Conservation (phyloP, 2,888 invertebrate genomes). For the Aporophyla nigra region DNA sequence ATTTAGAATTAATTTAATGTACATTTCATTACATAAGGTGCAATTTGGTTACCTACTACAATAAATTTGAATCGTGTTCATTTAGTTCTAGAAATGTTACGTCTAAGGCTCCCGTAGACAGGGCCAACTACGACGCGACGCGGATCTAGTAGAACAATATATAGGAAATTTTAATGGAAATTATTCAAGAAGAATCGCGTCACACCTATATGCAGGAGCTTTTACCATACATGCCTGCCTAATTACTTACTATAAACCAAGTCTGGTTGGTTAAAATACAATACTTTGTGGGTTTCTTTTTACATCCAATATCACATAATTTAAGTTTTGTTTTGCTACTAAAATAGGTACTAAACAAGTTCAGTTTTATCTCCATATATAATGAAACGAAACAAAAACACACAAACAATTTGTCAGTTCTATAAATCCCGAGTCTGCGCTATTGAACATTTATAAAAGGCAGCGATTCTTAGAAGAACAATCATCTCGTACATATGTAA, state of each 20-base stretch:
- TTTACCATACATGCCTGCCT: background rate
- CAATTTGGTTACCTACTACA: background rate
- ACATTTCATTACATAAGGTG: background rate
- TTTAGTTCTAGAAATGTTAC: background rate
- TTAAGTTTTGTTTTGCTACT: background rate
- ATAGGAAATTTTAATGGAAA: too few relatives aligned
- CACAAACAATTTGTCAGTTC: slow-evolving; percentile 30
- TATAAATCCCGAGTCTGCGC: slow-evolving; percentile 9
- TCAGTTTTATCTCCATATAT: background rate
- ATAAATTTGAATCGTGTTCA: background rate
- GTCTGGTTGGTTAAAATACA: background rate
- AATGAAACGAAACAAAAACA: slow-evolving; percentile 5
- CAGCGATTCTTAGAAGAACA: slow-evolving; percentile 54
- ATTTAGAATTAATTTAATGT: slow-evolving; percentile 8
- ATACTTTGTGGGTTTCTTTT: background rate
- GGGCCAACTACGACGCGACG: too few relatives aligned
- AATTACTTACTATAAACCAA: background rate
- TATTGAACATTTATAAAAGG: slow-evolving; percentile 34
- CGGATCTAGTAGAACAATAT: too few relatives aligned
- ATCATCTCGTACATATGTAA: slow-evolving; percentile 43
- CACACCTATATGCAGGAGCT: too few relatives aligned
- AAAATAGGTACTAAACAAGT: background rate
- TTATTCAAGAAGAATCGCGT: too few relatives aligned
- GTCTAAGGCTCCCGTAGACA: too few relatives aligned
- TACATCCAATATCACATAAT: background rate